phyloP scores from a whole-genome alignment of 2,113 vertebrate genomes.

The Leptobrachium leishanense region DNA sequence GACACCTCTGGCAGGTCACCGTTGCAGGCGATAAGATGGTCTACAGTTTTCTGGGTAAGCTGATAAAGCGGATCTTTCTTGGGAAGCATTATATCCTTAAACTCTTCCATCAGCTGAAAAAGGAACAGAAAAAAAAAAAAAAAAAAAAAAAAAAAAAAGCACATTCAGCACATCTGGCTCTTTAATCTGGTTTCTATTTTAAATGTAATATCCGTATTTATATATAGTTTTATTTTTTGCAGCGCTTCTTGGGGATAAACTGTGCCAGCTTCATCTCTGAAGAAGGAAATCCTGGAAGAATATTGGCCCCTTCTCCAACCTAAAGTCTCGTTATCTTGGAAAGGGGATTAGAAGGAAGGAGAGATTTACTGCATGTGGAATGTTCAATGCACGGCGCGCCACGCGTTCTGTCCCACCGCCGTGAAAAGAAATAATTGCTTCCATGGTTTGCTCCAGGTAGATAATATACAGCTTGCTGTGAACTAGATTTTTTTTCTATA shows the following conservation, averaged over 20 bases:
- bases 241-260: background rate
- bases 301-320: background rate
- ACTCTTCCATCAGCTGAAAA: slow-evolving; percentile 82
- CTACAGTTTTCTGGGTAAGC: slow-evolving; percentile 74
- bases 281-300: slow-evolving; percentile 2
- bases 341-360: slow-evolving; percentile 18
- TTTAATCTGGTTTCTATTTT: slow-evolving; percentile 15
- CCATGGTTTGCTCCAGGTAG: slow-evolving; percentile 14
- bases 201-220: background rate
- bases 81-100: slow-evolving; percentile 72
- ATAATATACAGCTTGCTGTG: slow-evolving; percentile 7
- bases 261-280: background rate
- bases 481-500: background rate
- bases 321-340: slow-evolving; percentile 1
- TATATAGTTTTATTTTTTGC: too few relatives aligned
- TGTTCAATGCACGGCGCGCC: background rate
- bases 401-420: slow-evolving; percentile 12
- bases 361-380: slow-evolving; percentile 26
- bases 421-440: slow-evolving; percentile 31
- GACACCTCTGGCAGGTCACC: slow-evolving; percentile 81
- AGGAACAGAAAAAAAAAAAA: slow-evolving; percentile 14
- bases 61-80: slow-evolving; percentile 74
- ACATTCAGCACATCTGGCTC: slow-evolving; percentile 6
- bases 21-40: slow-evolving; percentile 81
- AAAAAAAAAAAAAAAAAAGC: slow-evolving; percentile 12